Conservation (phyloP, 2,113 vertebrate genomes). For the Myiopsitta monachus region DNA sequence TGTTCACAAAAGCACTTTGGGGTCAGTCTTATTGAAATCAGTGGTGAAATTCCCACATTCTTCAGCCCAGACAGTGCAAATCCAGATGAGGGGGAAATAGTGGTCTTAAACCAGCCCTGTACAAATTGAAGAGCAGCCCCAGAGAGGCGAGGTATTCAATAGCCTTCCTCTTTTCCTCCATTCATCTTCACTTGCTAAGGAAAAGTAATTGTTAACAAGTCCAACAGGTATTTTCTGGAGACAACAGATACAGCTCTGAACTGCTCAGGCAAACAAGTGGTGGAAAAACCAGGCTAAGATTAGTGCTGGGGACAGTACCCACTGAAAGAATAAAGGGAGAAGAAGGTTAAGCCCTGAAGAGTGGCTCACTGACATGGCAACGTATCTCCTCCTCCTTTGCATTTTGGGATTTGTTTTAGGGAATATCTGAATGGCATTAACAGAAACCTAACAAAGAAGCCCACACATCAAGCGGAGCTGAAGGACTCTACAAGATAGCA, state of each 20-base stretch:
- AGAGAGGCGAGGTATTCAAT: background rate
- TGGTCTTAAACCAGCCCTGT: fast-evolving
- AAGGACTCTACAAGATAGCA: background rate
- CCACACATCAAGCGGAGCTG: fast-evolving
- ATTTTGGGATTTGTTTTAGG: background rate
- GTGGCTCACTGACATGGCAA: background rate
- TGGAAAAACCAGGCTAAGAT: background rate
- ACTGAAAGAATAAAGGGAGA: background rate
- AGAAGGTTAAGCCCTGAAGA: background rate
- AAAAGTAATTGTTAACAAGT: background rate
- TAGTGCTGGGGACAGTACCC: background rate
- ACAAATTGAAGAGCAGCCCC: background rate
- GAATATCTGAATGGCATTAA: background rate
- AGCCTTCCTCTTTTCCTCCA: background rate
- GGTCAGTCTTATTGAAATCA: fast-evolving
- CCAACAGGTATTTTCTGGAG: background rate
- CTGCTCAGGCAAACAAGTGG: background rate
- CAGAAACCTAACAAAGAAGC: background rate
- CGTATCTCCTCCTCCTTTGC: background rate
- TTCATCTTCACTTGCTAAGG: background rate
- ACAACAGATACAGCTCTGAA: background rate
- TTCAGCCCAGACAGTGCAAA: fast-evolving
- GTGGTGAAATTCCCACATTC: background rate
- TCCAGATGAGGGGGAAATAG: fast-evolving
- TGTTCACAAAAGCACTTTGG: background rate